Percentiles rank a stretch among this genome's conserved stretches.
Conservation (phyloP, 1,140 invertebrate species). For the Pseudomyrmex dendroicus region DNA sequence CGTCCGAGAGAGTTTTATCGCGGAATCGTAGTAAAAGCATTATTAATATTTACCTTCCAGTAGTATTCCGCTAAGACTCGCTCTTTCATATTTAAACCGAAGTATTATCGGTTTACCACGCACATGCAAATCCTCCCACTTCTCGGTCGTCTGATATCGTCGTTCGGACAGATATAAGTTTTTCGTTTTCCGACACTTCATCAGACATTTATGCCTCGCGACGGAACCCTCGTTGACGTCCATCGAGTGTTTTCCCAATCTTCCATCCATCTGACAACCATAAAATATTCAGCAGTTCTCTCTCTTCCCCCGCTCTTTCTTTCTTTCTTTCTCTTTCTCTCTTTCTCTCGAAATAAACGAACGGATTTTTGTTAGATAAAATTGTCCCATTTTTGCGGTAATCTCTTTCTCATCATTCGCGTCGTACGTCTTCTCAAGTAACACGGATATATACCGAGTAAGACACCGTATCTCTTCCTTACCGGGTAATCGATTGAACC, state of each 20-base stretch:
- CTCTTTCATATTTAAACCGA: constrained; percentile 37
- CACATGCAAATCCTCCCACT: constrained; percentile 17
- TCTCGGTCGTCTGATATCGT: background rate
- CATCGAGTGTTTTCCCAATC: background rate
- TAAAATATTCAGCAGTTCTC: constrained; percentile 34
- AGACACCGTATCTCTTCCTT: constrained; percentile 28
- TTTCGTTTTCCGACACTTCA: constrained; percentile 4
- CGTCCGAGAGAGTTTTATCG: background rate
- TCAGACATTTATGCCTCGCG: constrained; percentile 23
- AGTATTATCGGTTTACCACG: background rate
- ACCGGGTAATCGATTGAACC: constrained; percentile 48
- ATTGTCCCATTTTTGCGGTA: constrained; percentile 34
- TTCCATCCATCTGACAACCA: background rate
- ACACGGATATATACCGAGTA: constrained; percentile 37
- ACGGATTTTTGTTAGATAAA: constrained; percentile 21
- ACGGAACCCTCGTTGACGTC: background rate
- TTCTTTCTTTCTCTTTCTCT: no score
- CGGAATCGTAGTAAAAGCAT: background rate
- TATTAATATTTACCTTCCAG: background rate
- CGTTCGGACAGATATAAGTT: constrained; percentile 2
- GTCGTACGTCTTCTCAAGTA: background rate
- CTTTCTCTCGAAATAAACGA: background rate
- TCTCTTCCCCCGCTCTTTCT: no score
- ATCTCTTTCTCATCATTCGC: constrained; percentile 36
- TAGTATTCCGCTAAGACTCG: background rate